phyloP scores from a whole-genome alignment of 2,888 invertebrate species.

The Pachycephus smyrnensis region DNA sequence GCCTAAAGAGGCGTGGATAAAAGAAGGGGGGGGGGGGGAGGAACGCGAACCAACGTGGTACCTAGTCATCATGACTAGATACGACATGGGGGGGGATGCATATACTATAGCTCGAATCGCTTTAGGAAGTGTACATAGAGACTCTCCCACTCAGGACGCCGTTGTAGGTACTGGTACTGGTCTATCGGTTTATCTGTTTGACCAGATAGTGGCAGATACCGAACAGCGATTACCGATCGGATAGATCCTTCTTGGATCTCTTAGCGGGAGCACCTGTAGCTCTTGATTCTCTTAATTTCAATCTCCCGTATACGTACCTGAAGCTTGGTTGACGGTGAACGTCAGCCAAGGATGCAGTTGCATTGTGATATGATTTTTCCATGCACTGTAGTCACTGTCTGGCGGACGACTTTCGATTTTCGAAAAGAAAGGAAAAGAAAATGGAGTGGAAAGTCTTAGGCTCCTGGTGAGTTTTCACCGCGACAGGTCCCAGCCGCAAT shows the following conservation, averaged over 20 bases:
- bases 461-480: background rate
- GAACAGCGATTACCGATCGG: background rate
- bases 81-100: background rate
- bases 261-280: background rate
- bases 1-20: conserved; percentile 30
- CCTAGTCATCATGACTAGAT: background rate
- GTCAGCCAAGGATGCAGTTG: background rate
- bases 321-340: background rate
- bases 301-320: background rate
- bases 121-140: background rate
- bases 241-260: background rate
- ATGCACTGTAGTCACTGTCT: background rate
- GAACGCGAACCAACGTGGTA: conserved; percentile 8
- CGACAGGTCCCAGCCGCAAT: background rate
- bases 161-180: background rate
- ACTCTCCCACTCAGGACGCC: background rate
- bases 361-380: background rate
- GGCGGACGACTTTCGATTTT: background rate
- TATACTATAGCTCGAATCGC: background rate
- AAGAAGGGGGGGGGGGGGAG: conserved; percentile 16
- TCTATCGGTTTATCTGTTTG: background rate
- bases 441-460: background rate
- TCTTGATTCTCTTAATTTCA: background rate
- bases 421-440: background rate
- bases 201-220: background rate